A percentile compares a stretch with the other conserved stretches of the same genome.
phyloP scores from a whole-genome alignment of 1,140 invertebrate species.

The Drosophila pectinifera region DNA sequence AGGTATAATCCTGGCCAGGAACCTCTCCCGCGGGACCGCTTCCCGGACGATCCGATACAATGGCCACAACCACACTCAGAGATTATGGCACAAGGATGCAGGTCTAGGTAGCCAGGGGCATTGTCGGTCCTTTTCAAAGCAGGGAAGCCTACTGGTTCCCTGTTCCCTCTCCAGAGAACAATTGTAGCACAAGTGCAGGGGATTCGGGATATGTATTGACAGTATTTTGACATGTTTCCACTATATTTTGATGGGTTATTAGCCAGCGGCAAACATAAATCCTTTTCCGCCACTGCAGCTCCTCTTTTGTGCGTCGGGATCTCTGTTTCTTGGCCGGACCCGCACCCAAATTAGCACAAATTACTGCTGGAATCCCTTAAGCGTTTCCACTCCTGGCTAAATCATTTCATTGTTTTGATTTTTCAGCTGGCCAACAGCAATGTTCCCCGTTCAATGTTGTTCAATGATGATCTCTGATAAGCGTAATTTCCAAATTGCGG shows the following conservation, averaged over 20 bases:
- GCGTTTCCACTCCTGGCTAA: slow-evolving; percentile 30
- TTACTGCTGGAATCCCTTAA: slow-evolving; percentile 40
- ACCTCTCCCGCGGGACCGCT: slow-evolving; percentile 12
- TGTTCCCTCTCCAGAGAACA: slow-evolving; percentile 49
- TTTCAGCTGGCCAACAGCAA: slow-evolving; percentile 28
- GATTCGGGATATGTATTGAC: slow-evolving; percentile 60
- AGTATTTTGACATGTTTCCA: slow-evolving; percentile 75
- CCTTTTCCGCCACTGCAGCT: slow-evolving; percentile 9
- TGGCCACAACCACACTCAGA: slow-evolving; percentile 28
- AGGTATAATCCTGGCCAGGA: slow-evolving; percentile 65
- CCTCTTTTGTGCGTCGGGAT: slow-evolving; percentile 9
- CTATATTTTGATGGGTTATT: slow-evolving; percentile 61
- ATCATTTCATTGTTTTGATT: slow-evolving; percentile 33
- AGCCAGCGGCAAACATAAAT: slow-evolving; percentile 47
- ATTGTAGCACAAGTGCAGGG: slow-evolving; percentile 64
- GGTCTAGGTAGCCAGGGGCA: slow-evolving; percentile 53
- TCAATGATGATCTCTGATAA: slow-evolving; percentile 48
- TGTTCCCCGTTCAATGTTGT: slow-evolving; percentile 43
- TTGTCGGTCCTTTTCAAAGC: slow-evolving; percentile 64
- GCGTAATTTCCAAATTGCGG: slow-evolving; percentile 31
- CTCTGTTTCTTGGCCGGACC: background rate
- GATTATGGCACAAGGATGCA: slow-evolving; percentile 14
- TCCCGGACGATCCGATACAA: slow-evolving; percentile 22
- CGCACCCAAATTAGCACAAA: slow-evolving; percentile 49
- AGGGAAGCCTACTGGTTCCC: slow-evolving; percentile 28